phyloP scores from a whole-genome alignment of 2,113 vertebrate genomes.

The Crotalus viridis region DNA sequence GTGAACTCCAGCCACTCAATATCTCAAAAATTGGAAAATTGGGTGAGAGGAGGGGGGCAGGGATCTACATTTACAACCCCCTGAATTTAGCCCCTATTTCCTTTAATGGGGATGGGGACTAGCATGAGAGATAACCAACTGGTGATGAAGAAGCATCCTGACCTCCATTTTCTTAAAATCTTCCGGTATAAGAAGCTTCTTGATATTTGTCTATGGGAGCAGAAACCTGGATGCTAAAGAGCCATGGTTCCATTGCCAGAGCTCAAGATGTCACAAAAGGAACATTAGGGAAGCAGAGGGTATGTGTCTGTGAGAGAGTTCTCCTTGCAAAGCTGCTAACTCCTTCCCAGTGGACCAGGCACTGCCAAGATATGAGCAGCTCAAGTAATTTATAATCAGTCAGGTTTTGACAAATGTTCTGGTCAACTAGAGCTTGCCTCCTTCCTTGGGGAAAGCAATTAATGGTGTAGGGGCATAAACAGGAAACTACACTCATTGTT shows the following conservation, averaged over 20 bases:
- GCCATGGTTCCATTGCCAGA: neutral
- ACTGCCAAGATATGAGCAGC: neutral
- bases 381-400: neutral
- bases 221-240: neutral
- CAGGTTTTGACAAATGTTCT: neutral
- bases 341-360: neutral
- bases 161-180: neutral
- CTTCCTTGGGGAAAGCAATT: neutral
- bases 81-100: neutral
- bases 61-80: neutral
- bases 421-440: neutral
- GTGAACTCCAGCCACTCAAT: neutral
- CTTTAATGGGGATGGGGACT: neutral
- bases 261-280: neutral
- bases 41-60: neutral
- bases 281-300: neutral
- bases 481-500: neutral
- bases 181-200: neutral
- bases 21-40: neutral
- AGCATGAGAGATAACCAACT: neutral
- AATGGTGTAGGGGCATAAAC: neutral
- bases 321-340: neutral
- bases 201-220: neutral
- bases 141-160: neutral
- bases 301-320: neutral